Percentiles rank a stretch among this genome's conserved stretches.
Conservation (phyloP, 2,797 vertebrate species). For the Oophaga sylvatica region DNA sequence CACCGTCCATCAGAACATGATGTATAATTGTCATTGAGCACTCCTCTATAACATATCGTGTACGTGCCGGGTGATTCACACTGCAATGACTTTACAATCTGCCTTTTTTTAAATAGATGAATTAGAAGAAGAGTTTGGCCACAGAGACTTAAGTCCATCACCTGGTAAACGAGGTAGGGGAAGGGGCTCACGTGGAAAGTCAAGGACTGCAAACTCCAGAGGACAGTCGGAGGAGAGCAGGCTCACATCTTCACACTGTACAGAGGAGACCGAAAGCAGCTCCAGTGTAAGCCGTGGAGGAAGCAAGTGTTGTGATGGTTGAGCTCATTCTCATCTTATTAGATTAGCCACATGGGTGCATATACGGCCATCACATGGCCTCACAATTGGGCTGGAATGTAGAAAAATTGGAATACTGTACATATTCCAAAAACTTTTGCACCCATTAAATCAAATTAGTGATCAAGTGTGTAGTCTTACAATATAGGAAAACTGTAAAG, state of each 20-base stretch:
- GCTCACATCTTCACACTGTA: conserved; percentile 91
- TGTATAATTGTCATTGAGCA: too few relatives aligned
- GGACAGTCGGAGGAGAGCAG: conserved; percentile 90
- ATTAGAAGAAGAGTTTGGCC: conserved; percentile 86
- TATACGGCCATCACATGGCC: neutral
- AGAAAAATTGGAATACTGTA: neutral
- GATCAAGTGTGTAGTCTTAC: neutral
- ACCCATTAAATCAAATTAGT: too few relatives aligned
- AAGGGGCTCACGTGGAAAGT: conserved; percentile 88
- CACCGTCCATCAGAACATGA: too few relatives aligned
- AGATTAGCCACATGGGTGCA: neutral
- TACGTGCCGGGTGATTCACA: neutral
- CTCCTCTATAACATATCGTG: too few relatives aligned
- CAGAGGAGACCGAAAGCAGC: conserved; percentile 92
- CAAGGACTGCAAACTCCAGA: conserved; percentile 84
- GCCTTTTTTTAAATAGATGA: conserved; percentile 73
- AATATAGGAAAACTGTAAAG: neutral
- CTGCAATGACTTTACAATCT: neutral
- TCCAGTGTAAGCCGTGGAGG: conserved; percentile 85
- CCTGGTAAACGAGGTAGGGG: conserved; percentile 86
- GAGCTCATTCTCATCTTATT: neutral
- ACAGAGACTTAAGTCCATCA: conserved; percentile 89
- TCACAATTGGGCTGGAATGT: too few relatives aligned
- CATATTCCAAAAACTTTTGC: too few relatives aligned
- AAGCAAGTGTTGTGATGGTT: neutral